Evolutionary conservation across 2,888 invertebrate genomes (phyloP), one percentile per base, ranked within the genome.

Genomic region (Drosophila mercatorum): DNA sequence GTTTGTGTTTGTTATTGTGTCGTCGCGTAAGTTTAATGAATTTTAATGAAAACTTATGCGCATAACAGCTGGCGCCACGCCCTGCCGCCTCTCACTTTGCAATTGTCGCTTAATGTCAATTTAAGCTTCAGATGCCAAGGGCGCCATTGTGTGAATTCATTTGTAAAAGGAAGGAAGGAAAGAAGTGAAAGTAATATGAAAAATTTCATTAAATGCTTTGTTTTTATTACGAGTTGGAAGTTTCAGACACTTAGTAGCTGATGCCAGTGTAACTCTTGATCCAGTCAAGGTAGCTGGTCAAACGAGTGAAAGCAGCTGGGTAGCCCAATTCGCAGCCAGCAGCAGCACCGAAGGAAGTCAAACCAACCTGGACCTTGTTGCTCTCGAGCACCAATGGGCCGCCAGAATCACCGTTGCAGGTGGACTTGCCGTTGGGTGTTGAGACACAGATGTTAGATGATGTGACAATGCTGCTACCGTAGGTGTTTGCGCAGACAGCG

Each of bases 331-430:
- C 70, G 74, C 92, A 92, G 56, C 92, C 91, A 17, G 66, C 78
- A 40, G 67, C 7, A 6, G 85, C 69, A 58, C 91, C 92, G 69
- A 88, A 92, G 2, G 92, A 92, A 36, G 91, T 90, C 10, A 89
- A 31, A 75, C 92, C 92, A 55, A 92, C 34, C 68, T 83, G 81
- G 0, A 69, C n/a, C 4, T 61, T 58, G 26, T 0, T 34, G 5
- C 49, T 51, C 2, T 46, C 11, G 10, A 78, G 53, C 4, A 88
- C 81, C 73, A 92, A 75, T 68, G 92, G 92, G 52, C 92, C 92
- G 31, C 92, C 92, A 22, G 92, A 92, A 72, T 92, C 92, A 47
- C 92, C 92, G 43, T 86, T 80, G 81, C 92, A 92, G 53, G 90
- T 89, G 56, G 91, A 92, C 4, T 55, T 22, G 4, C 78, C 76